phyloP scores from a whole-genome alignment of 2,888 invertebrate genomes.

The Seira sanloemensis region DNA sequence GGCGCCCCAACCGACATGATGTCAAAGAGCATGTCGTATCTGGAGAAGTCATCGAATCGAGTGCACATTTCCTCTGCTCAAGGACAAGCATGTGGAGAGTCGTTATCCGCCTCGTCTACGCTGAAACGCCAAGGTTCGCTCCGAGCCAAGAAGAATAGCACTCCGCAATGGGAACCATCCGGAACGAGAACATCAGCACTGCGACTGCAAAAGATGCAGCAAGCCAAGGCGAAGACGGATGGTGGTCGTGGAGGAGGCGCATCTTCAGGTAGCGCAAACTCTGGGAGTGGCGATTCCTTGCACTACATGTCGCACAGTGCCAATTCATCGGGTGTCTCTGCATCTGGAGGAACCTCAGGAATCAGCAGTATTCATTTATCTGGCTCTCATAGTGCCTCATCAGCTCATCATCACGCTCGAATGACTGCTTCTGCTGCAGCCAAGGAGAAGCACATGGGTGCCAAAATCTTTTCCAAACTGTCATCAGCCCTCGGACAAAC shows the following conservation, averaged over 20 bases:
- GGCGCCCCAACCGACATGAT: slow-evolving; percentile 66
- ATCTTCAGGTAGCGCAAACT: slow-evolving; percentile 47
- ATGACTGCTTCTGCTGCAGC: slow-evolving; percentile 44
- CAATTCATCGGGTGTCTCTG: slow-evolving; percentile 44
- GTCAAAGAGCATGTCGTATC: slow-evolving; percentile 73
- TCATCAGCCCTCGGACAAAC: slow-evolving; percentile 72
- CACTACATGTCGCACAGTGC: slow-evolving; percentile 62
- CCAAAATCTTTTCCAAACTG: slow-evolving; percentile 72
- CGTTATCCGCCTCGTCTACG: slow-evolving; percentile 49
- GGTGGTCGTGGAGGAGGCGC: slow-evolving; percentile 37
- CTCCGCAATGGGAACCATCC: slow-evolving; percentile 67
- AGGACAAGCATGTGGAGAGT: slow-evolving; percentile 46
- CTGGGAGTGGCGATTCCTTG: slow-evolving; percentile 72
- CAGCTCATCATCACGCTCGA: slow-evolving; percentile 16
- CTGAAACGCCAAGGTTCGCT: slow-evolving; percentile 72
- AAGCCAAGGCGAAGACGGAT: slow-evolving; percentile 66
- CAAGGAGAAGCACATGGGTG: slow-evolving; percentile 62
- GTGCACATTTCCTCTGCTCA: slow-evolving; percentile 61
- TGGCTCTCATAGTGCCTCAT: slow-evolving; percentile 46
- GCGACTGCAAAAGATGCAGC: slow-evolving; percentile 72
- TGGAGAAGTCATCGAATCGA: slow-evolving; percentile 69
- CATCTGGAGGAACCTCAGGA: slow-evolving; percentile 36
- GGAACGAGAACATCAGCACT: slow-evolving; percentile 71
- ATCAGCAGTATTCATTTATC: slow-evolving; percentile 51
- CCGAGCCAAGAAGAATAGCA: slow-evolving; percentile 54